phyloP scores from a whole-genome alignment of 2,888 invertebrate genomes.

The Dyspetes luteomarginatus region DNA sequence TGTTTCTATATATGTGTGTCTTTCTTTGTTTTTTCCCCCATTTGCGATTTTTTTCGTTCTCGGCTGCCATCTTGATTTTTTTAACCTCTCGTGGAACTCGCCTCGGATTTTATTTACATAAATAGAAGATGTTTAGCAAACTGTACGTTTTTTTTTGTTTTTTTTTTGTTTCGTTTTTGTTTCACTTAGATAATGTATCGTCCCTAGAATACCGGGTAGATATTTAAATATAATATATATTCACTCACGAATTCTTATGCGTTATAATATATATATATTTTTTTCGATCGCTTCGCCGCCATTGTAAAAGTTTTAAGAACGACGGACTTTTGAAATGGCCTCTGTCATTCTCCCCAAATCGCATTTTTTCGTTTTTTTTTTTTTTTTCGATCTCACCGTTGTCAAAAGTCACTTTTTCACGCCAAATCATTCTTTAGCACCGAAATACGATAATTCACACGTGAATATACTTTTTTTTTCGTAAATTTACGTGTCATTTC shows the following conservation, averaged over 20 bases:
- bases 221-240: constrained; percentile 67
- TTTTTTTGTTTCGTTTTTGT: constrained; percentile 50
- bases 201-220: constrained; percentile 73
- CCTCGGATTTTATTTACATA: constrained; percentile 76
- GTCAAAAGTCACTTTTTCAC: constrained; percentile 78
- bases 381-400: constrained; percentile 10
- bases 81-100: constrained; percentile 65
- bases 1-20: constrained; percentile 82
- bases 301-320: constrained; percentile 73
- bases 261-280: constrained; percentile 68
- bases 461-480: constrained; percentile 75
- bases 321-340: constrained; percentile 41
- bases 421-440: constrained; percentile 79
- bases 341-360: constrained; percentile 16
- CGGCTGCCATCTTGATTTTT: constrained; percentile 3
- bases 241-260: constrained; percentile 74
- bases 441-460: constrained; percentile 80
- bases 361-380: neutral
- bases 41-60: constrained; percentile 34
- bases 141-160: constrained; percentile 73
- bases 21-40: constrained; percentile 54
- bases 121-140: constrained; percentile 81
- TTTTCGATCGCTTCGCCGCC: constrained; percentile 65
- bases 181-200: constrained; percentile 78
- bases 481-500: too few relatives aligned